These are phyloP conservation scores for Pteria penguin DNA, from an alignment of 2,888 invertebrate genomes.

Conservation along the genomic window DNA sequence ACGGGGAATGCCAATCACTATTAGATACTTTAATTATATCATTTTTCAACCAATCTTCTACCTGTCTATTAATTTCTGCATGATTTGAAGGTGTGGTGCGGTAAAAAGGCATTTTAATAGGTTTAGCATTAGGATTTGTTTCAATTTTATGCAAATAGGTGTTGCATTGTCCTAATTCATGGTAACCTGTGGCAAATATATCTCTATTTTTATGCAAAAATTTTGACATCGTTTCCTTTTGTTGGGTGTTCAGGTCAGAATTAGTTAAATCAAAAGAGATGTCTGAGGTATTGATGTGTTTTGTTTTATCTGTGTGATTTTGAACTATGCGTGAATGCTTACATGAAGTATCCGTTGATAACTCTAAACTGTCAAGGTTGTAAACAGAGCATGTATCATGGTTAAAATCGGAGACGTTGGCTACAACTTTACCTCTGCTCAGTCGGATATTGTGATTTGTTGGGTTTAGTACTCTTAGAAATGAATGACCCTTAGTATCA, in stretches of 20 bases:
- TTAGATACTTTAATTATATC: not conserved
- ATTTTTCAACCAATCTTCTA: not conserved
- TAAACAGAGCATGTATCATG: no score
- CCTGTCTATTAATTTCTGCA: not conserved
- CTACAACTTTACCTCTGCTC: not conserved
- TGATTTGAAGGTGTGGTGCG: not conserved
- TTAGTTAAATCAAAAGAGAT: not conserved
- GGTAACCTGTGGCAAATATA: not conserved
- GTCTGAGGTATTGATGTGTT: not conserved
- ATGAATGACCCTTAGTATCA: not conserved
- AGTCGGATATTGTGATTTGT: not conserved
- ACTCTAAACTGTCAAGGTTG: not conserved
- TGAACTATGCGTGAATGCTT: not conserved
- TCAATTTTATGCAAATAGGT: slow-evolving; percentile 15
- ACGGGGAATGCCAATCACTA: not conserved
- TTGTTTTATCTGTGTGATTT: not conserved
- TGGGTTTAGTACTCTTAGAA: not conserved
- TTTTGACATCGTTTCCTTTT: not conserved
- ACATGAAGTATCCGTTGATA: not conserved
- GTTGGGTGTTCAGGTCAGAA: not conserved
- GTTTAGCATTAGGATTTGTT: slow-evolving; percentile 24
- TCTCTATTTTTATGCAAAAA: not conserved
- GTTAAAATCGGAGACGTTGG: not conserved
- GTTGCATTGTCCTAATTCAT: not conserved
- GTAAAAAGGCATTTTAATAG: slow-evolving; percentile 1